A percentile compares a stretch with the other conserved stretches of the same genome.
These are phyloP conservation scores for Lithophane semibrunnea DNA, from an alignment of 2,888 invertebrate species.

Conservation along the genomic window DNA sequence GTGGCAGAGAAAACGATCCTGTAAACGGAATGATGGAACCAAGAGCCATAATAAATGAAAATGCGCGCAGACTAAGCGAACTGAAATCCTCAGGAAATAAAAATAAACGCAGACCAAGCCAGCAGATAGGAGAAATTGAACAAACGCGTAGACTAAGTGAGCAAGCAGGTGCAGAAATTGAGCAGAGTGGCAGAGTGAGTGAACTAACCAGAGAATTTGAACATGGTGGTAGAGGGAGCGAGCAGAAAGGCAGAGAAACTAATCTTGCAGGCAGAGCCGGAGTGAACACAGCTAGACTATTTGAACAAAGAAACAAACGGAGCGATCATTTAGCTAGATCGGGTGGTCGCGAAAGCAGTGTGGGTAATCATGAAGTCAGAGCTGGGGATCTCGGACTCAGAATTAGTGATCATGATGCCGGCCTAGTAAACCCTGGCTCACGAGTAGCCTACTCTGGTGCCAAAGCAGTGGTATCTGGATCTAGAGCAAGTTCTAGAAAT, in stretches of 20 bases:
- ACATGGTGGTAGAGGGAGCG: not conserved
- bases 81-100: not conserved
- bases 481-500: constrained; percentile 6
- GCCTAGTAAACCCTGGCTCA: not conserved
- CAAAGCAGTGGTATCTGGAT: not conserved
- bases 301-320: constrained; percentile 13
- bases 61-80: not conserved
- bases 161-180: not conserved
- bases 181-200: not conserved
- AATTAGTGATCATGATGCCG: not conserved
- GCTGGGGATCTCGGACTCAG: constrained; percentile 13
- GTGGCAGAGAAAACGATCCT: not conserved
- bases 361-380: constrained; percentile 20
- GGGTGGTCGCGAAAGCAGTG: constrained; percentile 11
- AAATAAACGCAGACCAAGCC: not conserved
- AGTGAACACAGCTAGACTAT: not conserved
- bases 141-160: constrained; percentile 5
- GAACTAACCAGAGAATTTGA: constrained; percentile 7
- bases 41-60: constrained; percentile 3
- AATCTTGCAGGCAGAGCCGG: not conserved
- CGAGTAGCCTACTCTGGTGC: not conserved
- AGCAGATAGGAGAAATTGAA: constrained; percentile 11
- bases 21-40: not conserved
- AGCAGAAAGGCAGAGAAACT: constrained; percentile 7
- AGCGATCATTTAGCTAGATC: constrained; percentile 11